Percentiles rank a stretch among this genome's conserved stretches.
These are phyloP conservation scores for Poeciliopsis turneri DNA, from an alignment of 2,797 vertebrate genomes.

Conservation along the genomic window DNA sequence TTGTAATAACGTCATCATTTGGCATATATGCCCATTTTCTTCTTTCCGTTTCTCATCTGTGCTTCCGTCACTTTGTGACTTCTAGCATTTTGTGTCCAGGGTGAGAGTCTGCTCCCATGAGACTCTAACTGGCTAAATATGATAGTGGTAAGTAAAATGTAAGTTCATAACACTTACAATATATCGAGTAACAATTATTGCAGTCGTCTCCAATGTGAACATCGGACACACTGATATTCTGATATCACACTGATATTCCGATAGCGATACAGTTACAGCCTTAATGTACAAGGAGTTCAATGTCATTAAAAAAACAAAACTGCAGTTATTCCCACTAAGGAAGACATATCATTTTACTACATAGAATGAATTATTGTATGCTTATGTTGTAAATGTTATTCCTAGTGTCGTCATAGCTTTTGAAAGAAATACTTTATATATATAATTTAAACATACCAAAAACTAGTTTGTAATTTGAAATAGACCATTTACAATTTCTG, in stretches of 20 bases:
- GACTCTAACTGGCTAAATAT: not conserved
- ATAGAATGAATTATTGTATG: not conserved
- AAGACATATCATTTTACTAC: not conserved
- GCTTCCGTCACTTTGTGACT: not conserved
- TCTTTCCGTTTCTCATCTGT: not conserved
- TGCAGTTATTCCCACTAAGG: not conserved
- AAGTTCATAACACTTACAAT: not conserved
- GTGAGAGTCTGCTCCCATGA: not conserved
- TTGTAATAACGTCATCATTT: not conserved
- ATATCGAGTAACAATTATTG: too few species aligned
- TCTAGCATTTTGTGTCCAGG: not conserved
- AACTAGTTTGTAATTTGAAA: not conserved
- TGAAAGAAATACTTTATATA: not conserved
- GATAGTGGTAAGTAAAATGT: not conserved
- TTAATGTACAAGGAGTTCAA: too few species aligned
- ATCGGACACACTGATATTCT: too few species aligned
- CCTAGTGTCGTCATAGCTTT: not conserved
- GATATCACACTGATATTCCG: too few species aligned
- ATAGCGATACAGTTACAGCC: too few species aligned
- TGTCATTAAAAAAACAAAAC: not conserved
- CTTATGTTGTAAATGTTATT: not conserved
- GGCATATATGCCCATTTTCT: not conserved
- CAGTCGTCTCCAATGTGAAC: too few species aligned
- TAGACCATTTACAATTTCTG: not conserved
- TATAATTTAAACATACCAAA: not conserved